Evolutionary conservation across 1,140 invertebrate genomes (phyloP).

Genomic region (Limonius californicus): DNA sequence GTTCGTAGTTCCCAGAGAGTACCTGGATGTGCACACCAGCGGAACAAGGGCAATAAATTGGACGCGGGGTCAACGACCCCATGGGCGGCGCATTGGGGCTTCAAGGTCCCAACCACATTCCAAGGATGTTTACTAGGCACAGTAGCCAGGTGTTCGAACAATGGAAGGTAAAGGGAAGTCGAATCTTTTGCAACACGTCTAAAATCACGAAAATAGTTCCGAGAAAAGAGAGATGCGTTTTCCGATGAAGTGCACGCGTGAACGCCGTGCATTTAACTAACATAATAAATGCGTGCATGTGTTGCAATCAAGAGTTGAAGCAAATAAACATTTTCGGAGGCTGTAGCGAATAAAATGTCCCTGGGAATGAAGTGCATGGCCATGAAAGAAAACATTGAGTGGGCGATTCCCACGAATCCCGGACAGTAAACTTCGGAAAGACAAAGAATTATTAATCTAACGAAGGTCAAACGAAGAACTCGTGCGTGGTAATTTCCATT

Average conservation of each 20-base stretch:
- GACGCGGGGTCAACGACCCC: not conserved
- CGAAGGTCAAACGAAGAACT: not conserved
- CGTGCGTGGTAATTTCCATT: not conserved
- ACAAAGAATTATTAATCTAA: not conserved
- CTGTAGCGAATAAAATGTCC: not conserved
- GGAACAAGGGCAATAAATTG: slow-evolving; percentile 10
- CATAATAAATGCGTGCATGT: too few relatives aligned
- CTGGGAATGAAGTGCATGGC: not conserved
- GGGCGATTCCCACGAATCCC: not conserved
- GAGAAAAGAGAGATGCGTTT: too few relatives aligned
- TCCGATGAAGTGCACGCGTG: too few relatives aligned
- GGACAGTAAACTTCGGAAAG: not conserved
- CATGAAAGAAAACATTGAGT: not conserved
- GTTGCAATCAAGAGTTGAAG: too few relatives aligned
- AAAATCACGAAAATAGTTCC: too few relatives aligned
- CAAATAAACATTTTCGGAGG: not conserved
- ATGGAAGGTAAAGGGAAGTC: not conserved
- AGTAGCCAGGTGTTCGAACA: not conserved
- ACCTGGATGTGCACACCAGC: slow-evolving; percentile 1
- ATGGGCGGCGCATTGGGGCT: slow-evolving; percentile 3
- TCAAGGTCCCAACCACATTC: slow-evolving; percentile 14
- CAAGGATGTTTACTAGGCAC: not conserved
- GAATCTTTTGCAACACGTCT: too few relatives aligned
- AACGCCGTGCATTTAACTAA: too few relatives aligned
- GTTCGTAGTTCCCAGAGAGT: not conserved